phyloP scores from a whole-genome alignment of 1,140 invertebrate genomes.

The Anthonomus grandis region DNA sequence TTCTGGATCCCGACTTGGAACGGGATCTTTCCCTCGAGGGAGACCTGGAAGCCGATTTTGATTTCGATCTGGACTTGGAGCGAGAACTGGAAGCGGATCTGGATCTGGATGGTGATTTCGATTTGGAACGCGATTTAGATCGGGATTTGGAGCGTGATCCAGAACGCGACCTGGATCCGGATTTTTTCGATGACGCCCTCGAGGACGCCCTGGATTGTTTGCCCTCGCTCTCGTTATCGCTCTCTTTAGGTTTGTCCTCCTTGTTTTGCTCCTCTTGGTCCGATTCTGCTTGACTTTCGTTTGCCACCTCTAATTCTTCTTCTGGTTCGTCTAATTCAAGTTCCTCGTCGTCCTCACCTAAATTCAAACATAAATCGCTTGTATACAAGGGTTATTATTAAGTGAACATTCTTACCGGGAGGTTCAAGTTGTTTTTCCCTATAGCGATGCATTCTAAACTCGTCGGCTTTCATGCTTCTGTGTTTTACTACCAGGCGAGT shows the following conservation, averaged over 20 bases:
- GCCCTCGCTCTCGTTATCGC: conserved; percentile 43
- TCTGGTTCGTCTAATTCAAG: conserved; percentile 57
- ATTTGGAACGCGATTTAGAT: conserved; percentile 38
- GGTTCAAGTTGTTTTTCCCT: conserved; percentile 87
- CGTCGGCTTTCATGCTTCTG: conserved; percentile 78
- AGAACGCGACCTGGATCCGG: conserved; percentile 37
- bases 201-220: conserved; percentile 34
- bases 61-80: conserved; percentile 44
- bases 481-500: conserved; percentile 88
- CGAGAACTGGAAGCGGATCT: conserved; percentile 43
- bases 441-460: conserved; percentile 82
- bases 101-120: conserved; percentile 43
- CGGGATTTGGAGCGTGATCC: conserved; percentile 30
- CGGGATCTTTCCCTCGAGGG: conserved; percentile 44
- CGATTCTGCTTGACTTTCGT: conserved; percentile 48
- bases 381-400: neutral
- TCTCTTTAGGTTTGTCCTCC: conserved; percentile 36
- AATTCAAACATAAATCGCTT: conserved; percentile 33
- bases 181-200: conserved; percentile 38
- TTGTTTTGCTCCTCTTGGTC: conserved; percentile 49
- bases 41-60: conserved; percentile 42
- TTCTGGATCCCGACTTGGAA: conserved; percentile 40
- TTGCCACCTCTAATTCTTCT: conserved; percentile 62
- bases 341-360: conserved; percentile 70
- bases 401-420: conserved; percentile 55